Base-by-base conservation (phyloP, 2,113 vertebrate genomes). In the Bothrops jararaca region DNA sequence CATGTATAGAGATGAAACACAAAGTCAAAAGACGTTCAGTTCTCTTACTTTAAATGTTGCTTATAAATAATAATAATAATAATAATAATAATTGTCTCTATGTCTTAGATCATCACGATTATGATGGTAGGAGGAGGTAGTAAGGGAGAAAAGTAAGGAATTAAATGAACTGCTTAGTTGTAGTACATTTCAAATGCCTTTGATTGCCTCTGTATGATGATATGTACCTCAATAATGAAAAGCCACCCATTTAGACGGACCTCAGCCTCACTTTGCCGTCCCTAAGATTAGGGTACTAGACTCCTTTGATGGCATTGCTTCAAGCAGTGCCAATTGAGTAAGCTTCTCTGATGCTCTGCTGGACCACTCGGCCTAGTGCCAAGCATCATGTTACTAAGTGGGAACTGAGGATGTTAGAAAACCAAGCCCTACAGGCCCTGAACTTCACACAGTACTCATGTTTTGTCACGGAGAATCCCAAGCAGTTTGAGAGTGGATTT, bases 1-100 rank as follows among this genome's bases (percentile, higher is more conserved):
- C 34, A 92, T 42, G 5, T 39, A 23, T 22, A 92, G 39, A 95
- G 42, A 91, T 95, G 95, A 85, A 3, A 7, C 26, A 39, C 90
- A 86, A 48, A 95, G 34, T 85, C n/a, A 12, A 2, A 4, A n/a
- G 6, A 20, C 0, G 54, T 85, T 85, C 20, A 3, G 18, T 53
- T 86, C 52, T 29, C 29, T 53, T 18, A 69, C 18, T 13, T 42
- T 89, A 57, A 69, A 56, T 0, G 64, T 20, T 80, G n/a, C n/a
- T 69, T 34, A n/a, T 6, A 0, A 34, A 34, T 74, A 74, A 34
- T 7, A 34, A 34, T 34, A 69, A 60, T 1, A 69, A 34, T 34
- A 34, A 34, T 1, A 23, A 57, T 7, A 29, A 64, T 4, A 29
- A 64, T 29, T 74, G 13, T 18, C 15, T 4, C 34, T n/a, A 15